These are phyloP conservation scores for Aphelinus certus DNA, from an alignment of 1,140 invertebrate genomes.

Conservation along the genomic window DNA sequence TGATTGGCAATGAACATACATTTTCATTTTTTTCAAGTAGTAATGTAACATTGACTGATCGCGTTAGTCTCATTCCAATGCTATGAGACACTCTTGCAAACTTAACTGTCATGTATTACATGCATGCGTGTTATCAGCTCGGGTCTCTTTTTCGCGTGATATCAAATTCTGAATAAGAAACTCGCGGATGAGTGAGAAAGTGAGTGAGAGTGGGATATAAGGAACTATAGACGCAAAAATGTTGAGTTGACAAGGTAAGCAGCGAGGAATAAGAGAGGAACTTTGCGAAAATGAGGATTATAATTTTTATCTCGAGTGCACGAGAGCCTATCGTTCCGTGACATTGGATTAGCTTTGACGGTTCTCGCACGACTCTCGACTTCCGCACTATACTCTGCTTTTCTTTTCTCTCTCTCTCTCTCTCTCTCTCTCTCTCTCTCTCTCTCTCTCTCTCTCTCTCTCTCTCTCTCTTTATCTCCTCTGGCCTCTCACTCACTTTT, in stretches of 20 bases:
- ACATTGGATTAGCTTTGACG: conserved; percentile 44
- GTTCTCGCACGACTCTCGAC: conserved; percentile 11
- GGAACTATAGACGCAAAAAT: background rate
- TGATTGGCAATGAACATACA: too few relatives aligned
- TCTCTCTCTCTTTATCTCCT: background rate
- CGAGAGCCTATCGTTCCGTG: conserved; percentile 37
- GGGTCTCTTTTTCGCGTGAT: too few relatives aligned
- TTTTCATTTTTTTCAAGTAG: too few relatives aligned
- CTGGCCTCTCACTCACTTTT: background rate
- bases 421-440: background rate
- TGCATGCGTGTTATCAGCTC: too few relatives aligned
- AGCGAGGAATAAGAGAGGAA: conserved; percentile 11
- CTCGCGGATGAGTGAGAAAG: background rate
- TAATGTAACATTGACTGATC: too few relatives aligned
- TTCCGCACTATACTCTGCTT: conserved; percentile 20
- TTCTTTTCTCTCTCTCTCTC: conserved; percentile 8
- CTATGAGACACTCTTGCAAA: too few relatives aligned
- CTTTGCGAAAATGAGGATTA: conserved; percentile 26
- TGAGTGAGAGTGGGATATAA: conserved; percentile 16
- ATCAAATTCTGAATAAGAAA: too few relatives aligned
- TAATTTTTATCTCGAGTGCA: conserved; percentile 27
- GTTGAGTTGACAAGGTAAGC: too few relatives aligned
- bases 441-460: background rate
- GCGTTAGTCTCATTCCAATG: too few relatives aligned
- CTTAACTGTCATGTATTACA: too few relatives aligned